These are phyloP conservation scores for Kryptolebias ocellatus DNA, from an alignment of 2,797 vertebrate species.

Conservation along the genomic window DNA sequence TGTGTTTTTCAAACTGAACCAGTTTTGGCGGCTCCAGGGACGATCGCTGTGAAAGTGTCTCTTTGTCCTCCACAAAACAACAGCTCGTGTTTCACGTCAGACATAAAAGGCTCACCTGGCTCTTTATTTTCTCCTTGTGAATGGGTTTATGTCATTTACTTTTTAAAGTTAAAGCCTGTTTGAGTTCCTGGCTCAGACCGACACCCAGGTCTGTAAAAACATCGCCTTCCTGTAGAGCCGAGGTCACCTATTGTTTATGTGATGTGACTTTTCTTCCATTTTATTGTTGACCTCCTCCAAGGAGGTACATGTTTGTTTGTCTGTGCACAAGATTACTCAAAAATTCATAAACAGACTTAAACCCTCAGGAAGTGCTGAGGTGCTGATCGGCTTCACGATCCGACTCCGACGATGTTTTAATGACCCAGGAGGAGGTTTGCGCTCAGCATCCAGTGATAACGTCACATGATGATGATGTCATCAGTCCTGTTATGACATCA, in stretches of 20 bases:
- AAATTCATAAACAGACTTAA: too few relatives aligned
- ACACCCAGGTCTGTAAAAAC: constrained; percentile 39
- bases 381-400: too few relatives aligned
- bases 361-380: too few relatives aligned
- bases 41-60: constrained; percentile 13
- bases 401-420: too few relatives aligned
- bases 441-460: too few relatives aligned
- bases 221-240: constrained; percentile 12
- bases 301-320: too few relatives aligned
- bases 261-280: not conserved
- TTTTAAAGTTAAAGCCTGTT: not conserved
- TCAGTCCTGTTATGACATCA: too few relatives aligned
- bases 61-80: not conserved
- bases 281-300: too few relatives aligned
- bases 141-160: constrained; percentile 3
- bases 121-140: constrained; percentile 28
- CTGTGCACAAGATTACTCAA: too few relatives aligned
- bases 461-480: too few relatives aligned
- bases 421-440: too few relatives aligned
- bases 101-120: constrained; percentile 21
- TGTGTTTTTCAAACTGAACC: constrained; percentile 17
- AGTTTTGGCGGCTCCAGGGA: constrained; percentile 29
- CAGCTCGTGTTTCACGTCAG: constrained; percentile 46
- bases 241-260: not conserved
- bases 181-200: constrained; percentile 12